Evolutionary conservation across 2,797 vertebrate species (phyloP), one percentile per base, ranked within the genome.

Genomic region (Sternarchorhynchus goeldii): DNA sequence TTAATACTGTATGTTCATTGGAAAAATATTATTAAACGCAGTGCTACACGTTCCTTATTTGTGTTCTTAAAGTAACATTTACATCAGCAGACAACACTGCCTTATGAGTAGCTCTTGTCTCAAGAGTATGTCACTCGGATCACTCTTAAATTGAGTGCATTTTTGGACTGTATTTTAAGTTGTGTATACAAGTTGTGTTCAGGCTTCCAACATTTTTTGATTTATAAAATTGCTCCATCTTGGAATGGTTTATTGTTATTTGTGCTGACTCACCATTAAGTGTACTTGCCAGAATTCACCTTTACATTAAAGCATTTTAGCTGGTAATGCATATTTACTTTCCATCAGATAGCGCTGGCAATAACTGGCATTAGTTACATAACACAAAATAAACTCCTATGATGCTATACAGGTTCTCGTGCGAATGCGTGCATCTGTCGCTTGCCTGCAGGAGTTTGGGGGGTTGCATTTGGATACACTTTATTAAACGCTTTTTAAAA

Each of bases 311-410:
- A 50, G 39, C 36, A 41, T 45, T 41, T 67, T 14, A 66, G 1
- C 8, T 17, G 34, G 21, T 8, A 14, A 50, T 16, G 12, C 0
- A 2, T 17, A 6, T 69, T 55, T 29, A 0, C 10, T 6, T 50
- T 20, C 12, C 17, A 65, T 67, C 50, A 16, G 16, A 50, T 5
- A 18, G 21, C 25, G 21, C 25, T 25, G 25, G 25, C 25, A 25
- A 25, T 25, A 69, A 31, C 16, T 53, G 5, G 29, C 6, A 5
- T 55, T 69, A 31, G 45, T 56, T 70, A 70, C 50, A 32, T 70
- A 32, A 68, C 34, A 67, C 34, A 67, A 67, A 55, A 68, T 17
- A 69, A 68, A 55, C 18, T 50, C 25, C 25, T 25, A 25, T 25
- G 8, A 2, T 50, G 45, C 0, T 50, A 12, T 45, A 45, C 2